Percentiles rank a stretch among this genome's conserved stretches.
Evolutionary conservation across 2,888 invertebrate genomes (phyloP).

Genomic region (Cryptocheilus praepositus): DNA sequence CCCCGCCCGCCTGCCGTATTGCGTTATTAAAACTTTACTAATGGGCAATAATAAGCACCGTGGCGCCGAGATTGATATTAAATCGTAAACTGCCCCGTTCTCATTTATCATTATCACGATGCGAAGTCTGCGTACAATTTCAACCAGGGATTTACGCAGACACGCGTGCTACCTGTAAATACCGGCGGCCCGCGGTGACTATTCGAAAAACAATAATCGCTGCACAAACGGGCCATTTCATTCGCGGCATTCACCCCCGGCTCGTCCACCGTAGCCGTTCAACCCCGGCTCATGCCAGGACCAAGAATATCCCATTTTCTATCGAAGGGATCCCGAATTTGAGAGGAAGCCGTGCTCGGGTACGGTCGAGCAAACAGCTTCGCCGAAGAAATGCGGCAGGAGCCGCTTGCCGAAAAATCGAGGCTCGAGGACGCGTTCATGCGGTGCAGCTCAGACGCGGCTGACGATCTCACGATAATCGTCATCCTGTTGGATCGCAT

Average conservation of each 20-base stretch:
- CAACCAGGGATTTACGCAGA: too few relatives aligned
- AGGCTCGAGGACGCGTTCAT: too few relatives aligned
- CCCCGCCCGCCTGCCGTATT: constrained; percentile 49
- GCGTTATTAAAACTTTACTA: constrained; percentile 70
- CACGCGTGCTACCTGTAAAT: too few relatives aligned
- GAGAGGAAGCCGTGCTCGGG: background rate
- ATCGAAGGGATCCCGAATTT: background rate
- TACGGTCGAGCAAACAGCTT: background rate
- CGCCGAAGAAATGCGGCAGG: too few relatives aligned
- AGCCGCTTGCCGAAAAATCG: too few relatives aligned
- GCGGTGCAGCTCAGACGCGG: background rate
- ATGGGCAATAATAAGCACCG: constrained; percentile 68
- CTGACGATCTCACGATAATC: constrained; percentile 54
- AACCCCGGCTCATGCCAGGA: too few relatives aligned
- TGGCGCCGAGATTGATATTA: constrained; percentile 65
- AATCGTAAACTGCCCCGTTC: constrained; percentile 61
- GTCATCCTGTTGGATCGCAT: constrained; percentile 51
- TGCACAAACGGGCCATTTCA: too few relatives aligned
- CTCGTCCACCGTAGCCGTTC: too few relatives aligned
- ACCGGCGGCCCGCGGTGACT: too few relatives aligned
- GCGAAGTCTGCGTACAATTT: constrained; percentile 25
- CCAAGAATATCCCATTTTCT: background rate
- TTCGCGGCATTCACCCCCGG: too few relatives aligned
- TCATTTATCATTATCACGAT: constrained; percentile 65
- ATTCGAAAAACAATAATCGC: too few relatives aligned